phyloP scores from a whole-genome alignment of 37 sponge, comb jelly and placozoan species.

The Ianthella basta region DNA sequence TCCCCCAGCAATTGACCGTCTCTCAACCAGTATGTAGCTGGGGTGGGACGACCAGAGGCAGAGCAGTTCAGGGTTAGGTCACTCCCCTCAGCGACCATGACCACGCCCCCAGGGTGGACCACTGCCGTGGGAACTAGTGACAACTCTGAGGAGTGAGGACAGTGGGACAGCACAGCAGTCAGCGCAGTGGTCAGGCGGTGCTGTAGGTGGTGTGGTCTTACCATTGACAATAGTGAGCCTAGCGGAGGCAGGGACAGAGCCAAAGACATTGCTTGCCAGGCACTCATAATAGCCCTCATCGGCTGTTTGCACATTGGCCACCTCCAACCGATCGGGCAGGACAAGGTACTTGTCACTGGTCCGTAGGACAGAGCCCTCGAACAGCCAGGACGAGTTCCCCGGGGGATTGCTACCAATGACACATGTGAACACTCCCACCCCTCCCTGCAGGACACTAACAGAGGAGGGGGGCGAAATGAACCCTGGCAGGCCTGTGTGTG shows the following conservation, averaged over 20 bases:
- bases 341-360: slow-evolving; percentile 18
- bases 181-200: neutral
- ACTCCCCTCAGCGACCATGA: neutral
- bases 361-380: neutral
- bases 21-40: slow-evolving; percentile 23
- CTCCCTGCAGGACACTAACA: slow-evolving; percentile 19
- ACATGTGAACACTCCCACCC: slow-evolving; percentile 38
- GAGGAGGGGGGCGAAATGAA: slow-evolving; percentile 26
- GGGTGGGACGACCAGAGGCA: neutral
- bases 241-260: slow-evolving; percentile 34
- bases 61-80: neutral
- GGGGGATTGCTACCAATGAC: slow-evolving; percentile 56
- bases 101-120: neutral
- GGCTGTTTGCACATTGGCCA: slow-evolving; percentile 43
- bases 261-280: slow-evolving; percentile 47
- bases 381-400: slow-evolving; percentile 37
- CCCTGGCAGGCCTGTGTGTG: slow-evolving; percentile 48
- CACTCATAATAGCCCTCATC: slow-evolving; percentile 67
- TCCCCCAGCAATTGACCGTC: neutral
- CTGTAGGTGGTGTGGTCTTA: too few relatives aligned
- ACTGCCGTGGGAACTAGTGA: slow-evolving; percentile 14
- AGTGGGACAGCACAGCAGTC: neutral
- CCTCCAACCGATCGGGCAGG: slow-evolving; percentile 13
- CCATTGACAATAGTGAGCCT: slow-evolving; percentile 51
- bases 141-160: too few relatives aligned